Conservation (phyloP, 2,113 vertebrate genomes). For the Pygoscelis adeliae region DNA sequence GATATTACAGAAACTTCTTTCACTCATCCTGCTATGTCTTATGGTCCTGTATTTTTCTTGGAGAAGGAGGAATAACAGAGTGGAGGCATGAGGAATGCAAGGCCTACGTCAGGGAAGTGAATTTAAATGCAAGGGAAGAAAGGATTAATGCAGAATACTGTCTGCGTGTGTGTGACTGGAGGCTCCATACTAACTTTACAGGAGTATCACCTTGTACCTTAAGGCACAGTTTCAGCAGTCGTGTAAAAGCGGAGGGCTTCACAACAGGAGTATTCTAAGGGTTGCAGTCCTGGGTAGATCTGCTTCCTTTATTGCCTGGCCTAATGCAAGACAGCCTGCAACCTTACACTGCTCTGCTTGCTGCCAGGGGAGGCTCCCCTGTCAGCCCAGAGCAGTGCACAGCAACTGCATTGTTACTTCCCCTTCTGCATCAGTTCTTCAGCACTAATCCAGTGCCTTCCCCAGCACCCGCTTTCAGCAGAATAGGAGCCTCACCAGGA, state of each 20-base stretch:
- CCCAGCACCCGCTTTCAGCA: neutral
- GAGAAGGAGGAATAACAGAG: neutral
- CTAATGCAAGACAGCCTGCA: neutral
- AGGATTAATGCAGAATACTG: neutral
- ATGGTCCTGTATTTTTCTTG: neutral
- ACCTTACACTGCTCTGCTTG: neutral
- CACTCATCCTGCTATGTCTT: neutral
- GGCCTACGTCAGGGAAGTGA: neutral
- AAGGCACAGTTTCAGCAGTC: neutral
- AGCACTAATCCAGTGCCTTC: neutral
- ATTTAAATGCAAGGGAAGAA: neutral
- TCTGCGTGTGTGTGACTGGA: neutral
- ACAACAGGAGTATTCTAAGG: neutral
- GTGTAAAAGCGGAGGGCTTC: rapidly evolving
- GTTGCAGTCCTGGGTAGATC: neutral
- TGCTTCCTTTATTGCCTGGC: neutral
- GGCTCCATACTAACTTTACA: neutral
- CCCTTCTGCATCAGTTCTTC: neutral
- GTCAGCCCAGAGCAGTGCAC: neutral
- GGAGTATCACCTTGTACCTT: neutral
- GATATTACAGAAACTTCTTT: neutral
- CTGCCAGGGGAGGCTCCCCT: neutral
- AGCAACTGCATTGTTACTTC: neutral
- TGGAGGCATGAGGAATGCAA: neutral
- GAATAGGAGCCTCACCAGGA: neutral